These are phyloP conservation scores for Chloebia gouldiae DNA, from an alignment of 2,113 vertebrate genomes.

Conservation along the genomic window DNA sequence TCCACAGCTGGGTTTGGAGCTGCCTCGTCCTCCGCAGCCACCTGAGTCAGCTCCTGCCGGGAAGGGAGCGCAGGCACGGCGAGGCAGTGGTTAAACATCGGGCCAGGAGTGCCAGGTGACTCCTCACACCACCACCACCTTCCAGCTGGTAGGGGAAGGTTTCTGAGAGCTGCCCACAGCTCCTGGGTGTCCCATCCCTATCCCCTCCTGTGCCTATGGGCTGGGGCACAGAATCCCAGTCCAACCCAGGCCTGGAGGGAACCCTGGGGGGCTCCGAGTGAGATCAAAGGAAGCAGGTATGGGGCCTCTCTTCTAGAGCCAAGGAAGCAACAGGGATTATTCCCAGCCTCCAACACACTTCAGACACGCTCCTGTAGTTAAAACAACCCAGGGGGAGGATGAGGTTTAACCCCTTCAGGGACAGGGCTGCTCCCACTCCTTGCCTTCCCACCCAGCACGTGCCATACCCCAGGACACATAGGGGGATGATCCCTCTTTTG, in stretches of 20 bases:
- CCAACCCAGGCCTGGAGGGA: not conserved
- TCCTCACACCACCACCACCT: not conserved
- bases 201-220: accelerated
- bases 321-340: constrained; percentile 42
- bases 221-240: not conserved
- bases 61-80: not conserved
- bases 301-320: not conserved
- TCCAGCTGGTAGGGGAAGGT: not conserved
- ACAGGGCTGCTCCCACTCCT: not conserved
- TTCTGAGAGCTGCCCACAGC: not conserved
- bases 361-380: constrained; percentile 28
- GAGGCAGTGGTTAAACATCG: not conserved
- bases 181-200: not conserved
- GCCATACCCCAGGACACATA: accelerated
- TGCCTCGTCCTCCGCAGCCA: constrained; percentile 63
- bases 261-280: accelerated
- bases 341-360: constrained; percentile 48
- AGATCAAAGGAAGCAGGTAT: not conserved
- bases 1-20: not conserved
- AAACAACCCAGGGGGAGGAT: not conserved
- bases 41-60: constrained; percentile 80
- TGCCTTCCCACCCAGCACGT: accelerated
- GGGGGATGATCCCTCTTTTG: not conserved
- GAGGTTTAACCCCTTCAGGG: constrained; percentile 43
- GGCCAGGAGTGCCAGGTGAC: not conserved